A percentile compares a stretch with the other conserved stretches of the same genome.
These are phyloP conservation scores for Yponomeuta plumbellus DNA, from an alignment of 2,888 invertebrate genomes.

Conservation along the genomic window DNA sequence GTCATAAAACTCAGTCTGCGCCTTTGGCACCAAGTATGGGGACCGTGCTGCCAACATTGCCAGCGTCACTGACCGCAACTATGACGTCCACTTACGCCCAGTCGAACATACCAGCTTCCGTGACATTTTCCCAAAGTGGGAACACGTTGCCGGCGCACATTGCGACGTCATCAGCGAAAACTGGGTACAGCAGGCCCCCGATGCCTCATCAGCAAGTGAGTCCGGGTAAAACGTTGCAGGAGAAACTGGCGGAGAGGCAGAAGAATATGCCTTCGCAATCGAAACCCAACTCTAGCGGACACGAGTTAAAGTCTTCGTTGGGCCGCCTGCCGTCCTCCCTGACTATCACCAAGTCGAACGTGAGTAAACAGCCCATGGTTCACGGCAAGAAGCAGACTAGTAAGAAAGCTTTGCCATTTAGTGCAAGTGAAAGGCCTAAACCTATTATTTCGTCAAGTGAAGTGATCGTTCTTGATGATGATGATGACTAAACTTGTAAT, in stretches of 20 bases:
- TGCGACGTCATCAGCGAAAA: slow-evolving; percentile 44
- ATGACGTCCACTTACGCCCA: slow-evolving; percentile 24
- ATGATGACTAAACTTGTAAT: slow-evolving; percentile 36
- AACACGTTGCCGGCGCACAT: slow-evolving; percentile 41
- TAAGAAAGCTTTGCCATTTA: slow-evolving; percentile 52
- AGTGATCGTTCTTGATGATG: slow-evolving; percentile 68
- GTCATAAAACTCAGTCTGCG: slow-evolving; percentile 40
- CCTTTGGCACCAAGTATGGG: slow-evolving; percentile 58
- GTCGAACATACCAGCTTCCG: slow-evolving; percentile 2
- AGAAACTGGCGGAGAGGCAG: slow-evolving; percentile 81
- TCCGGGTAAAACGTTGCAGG: slow-evolving; percentile 80
- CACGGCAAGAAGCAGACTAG: slow-evolving; percentile 46
- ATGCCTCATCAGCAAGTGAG: slow-evolving; percentile 65
- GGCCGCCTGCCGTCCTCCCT: slow-evolving; percentile 70
- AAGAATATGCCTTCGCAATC: slow-evolving; percentile 59
- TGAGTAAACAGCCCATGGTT: slow-evolving; percentile 34
- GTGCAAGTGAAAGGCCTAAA: slow-evolving; percentile 41
- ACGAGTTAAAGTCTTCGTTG: slow-evolving; percentile 57
- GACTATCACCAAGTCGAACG: slow-evolving; percentile 64
- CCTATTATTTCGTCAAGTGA: slow-evolving; percentile 53
- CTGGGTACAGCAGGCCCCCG: slow-evolving; percentile 48
- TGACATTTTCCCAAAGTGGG: not conserved
- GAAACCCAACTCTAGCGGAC: slow-evolving; percentile 25
- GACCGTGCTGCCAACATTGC: slow-evolving; percentile 52
- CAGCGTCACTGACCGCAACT: slow-evolving; percentile 55